Percentiles rank a stretch among this genome's conserved stretches.
These are phyloP conservation scores for Sorex fumeus DNA, from an alignment of 2,113 vertebrate genomes.

Conservation along the genomic window DNA sequence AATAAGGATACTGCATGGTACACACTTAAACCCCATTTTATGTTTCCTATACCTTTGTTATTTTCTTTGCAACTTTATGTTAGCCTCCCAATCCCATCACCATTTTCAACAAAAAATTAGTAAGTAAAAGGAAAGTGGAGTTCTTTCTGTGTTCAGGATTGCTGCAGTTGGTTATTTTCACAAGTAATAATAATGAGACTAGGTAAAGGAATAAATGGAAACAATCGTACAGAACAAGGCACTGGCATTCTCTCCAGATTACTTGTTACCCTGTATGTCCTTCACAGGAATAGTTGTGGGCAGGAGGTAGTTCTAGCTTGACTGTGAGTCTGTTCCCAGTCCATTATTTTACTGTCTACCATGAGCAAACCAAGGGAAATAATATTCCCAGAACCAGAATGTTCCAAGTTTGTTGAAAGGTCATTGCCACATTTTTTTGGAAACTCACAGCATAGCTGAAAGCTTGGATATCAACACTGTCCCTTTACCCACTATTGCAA, in stretches of 20 bases:
- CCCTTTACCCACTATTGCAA: constrained; percentile 33
- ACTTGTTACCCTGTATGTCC: neutral
- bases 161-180: neutral
- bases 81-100: no score
- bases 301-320: neutral
- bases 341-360: constrained; percentile 1
- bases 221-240: neutral
- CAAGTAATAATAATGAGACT: neutral
- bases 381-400: constrained; percentile 46
- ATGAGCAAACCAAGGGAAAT: constrained; percentile 58
- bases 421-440: constrained; percentile 5
- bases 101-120: constrained; percentile 33
- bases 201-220: neutral
- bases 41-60: neutral
- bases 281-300: neutral
- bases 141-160: neutral
- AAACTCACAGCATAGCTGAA: constrained; percentile 31
- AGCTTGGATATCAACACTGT: constrained; percentile 42
- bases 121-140: neutral
- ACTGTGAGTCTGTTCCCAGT: constrained; percentile 43
- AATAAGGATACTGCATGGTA: neutral
- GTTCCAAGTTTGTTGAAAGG: constrained; percentile 68
- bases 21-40: neutral
- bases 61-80: no score
- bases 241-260: neutral